A percentile compares a stretch with the other conserved stretches of the same genome.
phyloP scores from a whole-genome alignment of 2,888 invertebrate species.

The Dryobota labecula region DNA sequence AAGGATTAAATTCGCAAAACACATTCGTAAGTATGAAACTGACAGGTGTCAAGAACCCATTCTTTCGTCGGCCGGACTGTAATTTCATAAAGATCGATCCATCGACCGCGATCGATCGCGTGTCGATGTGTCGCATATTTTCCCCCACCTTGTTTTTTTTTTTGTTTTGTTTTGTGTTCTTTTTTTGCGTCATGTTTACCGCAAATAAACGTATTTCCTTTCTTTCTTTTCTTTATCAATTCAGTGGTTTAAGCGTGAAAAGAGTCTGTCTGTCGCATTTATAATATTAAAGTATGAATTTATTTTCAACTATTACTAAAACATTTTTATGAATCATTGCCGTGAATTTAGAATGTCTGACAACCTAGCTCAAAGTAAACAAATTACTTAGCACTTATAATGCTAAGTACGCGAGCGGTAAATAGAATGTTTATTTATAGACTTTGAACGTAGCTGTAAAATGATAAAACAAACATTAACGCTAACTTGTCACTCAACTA shows the following conservation, averaged over 20 bases:
- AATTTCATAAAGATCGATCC: no score
- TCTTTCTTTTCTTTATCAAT: no score
- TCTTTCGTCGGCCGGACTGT: no score
- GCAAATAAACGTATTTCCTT: no score
- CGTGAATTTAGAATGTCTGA: conserved; percentile 43
- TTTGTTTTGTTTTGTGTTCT: no score
- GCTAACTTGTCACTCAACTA: conserved; percentile 27
- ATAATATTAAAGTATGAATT: not conserved
- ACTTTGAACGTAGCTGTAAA: conserved; percentile 34
- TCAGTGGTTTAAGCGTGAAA: not conserved
- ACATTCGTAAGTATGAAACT: no score
- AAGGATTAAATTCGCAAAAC: no score
- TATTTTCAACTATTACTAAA: not conserved
- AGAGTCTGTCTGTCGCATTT: not conserved
- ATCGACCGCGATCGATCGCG: no score
- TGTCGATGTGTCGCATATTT: no score
- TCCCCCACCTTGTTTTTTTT: no score
- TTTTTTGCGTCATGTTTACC: no score
- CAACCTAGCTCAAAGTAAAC: conserved; percentile 15
- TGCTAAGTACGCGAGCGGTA: conserved; percentile 15
- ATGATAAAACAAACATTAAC: conserved; percentile 11
- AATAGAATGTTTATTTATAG: conserved; percentile 48
- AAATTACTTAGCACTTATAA: conserved; percentile 35
- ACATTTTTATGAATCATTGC: conserved; percentile 25
- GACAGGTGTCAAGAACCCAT: no score